These are phyloP conservation scores for Numenius arquata DNA, from an alignment of 2,113 vertebrate species.

Conservation along the genomic window DNA sequence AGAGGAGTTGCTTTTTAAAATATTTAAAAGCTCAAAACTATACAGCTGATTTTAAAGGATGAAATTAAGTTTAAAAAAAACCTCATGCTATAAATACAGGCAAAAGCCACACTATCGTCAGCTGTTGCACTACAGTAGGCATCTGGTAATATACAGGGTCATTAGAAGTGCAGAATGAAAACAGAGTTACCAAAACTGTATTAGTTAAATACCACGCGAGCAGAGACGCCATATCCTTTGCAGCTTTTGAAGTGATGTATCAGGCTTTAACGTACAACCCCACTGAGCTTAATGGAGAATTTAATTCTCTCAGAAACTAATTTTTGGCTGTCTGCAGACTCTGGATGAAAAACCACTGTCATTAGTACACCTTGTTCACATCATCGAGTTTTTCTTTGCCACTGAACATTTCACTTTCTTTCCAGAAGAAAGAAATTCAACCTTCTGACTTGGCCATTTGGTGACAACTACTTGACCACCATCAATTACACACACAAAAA, in stretches of 20 bases:
- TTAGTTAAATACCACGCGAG: background rate
- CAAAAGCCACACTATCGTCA: background rate
- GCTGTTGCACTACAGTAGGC: background rate
- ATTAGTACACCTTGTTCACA: slow-evolving; percentile 28
- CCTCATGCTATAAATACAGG: background rate
- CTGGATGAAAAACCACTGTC: slow-evolving; percentile 23
- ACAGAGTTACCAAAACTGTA: background rate
- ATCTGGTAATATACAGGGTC: background rate
- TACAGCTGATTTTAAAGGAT: background rate
- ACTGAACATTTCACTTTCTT: background rate
- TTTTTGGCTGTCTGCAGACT: slow-evolving; percentile 49
- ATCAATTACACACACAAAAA: background rate
- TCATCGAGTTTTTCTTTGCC: background rate
- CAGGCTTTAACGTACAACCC: background rate
- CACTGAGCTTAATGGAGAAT: slow-evolving; percentile 30
- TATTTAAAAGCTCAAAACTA: background rate
- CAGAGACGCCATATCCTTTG: background rate
- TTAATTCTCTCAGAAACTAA: slow-evolving; percentile 35
- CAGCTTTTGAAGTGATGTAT: slow-evolving; percentile 2
- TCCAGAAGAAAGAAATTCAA: background rate
- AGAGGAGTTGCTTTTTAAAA: background rate
- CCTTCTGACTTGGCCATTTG: background rate
- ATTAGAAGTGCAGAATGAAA: background rate
- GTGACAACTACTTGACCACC: background rate
- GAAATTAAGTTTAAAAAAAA: background rate